Base-by-base conservation (phyloP, 1,140 invertebrate species). In the Lepidurus couesii region DNA sequence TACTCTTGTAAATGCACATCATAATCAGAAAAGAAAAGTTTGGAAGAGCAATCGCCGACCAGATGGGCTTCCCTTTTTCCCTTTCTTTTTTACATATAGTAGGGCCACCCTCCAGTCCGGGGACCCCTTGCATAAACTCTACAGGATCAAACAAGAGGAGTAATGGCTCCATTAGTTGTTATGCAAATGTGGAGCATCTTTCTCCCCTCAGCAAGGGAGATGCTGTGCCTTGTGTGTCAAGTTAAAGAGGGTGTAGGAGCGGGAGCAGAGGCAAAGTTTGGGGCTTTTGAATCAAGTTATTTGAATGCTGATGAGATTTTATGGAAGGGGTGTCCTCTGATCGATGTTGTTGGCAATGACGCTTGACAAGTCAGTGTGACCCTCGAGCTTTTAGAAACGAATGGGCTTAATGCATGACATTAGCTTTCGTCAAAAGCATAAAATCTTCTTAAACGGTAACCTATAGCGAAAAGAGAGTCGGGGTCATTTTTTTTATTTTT, bases 251-350 rank as follows among this genome's bases (percentile, higher is more conserved):
- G 53, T 21, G 53, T 13, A 65, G 53, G 53, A 21, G 21, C 53
- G 16, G 53, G 21, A 65, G 21, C 53, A 21, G 53, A 65, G 53
- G 53, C 53, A 13, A 16, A 65, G n/a, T 65, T 7, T 16, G 53
- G 53, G 53, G 53, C 53, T 65, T 65, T 21, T 65, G 53, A 65
- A 65, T 65, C 53, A 65, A 65, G 53, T 65, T 65, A 65, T 65
- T 65, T 65, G 53, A 65, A 65, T 65, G n/a, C 53, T 65, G 53
- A 65, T 65, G 53, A 65, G 53, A 65, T 65, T 65, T 65, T 65
- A 65, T 65, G 53, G 53, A 65, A 65, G 53, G 53, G 53, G 53
- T 65, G 53, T 13, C 4, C 53, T 65, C 53, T 65, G 53, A 65
- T 65, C 53, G 53, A 65, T 65, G 53, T 65, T 65, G 53, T 65